Conservation (phyloP, 2,888 invertebrate genomes). For the Eledone cirrhosa region DNA sequence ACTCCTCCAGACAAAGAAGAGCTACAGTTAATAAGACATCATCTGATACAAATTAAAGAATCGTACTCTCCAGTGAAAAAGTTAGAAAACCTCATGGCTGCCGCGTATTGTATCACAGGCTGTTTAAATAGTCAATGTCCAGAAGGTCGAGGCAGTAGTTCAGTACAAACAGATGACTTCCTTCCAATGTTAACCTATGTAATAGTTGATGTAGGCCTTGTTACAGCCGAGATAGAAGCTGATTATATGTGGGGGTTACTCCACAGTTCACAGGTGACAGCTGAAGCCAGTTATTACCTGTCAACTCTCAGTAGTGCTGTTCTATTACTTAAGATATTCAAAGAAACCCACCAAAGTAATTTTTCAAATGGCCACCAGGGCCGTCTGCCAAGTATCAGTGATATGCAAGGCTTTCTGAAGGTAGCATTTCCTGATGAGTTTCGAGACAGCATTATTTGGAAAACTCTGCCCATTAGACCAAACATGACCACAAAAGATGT, state of each 20-base stretch:
- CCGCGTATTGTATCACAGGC: constrained; percentile 82
- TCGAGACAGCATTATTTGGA: constrained; percentile 87
- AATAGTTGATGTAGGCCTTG: constrained; percentile 86
- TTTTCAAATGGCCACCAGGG: constrained; percentile 39
- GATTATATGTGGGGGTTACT: constrained; percentile 94
- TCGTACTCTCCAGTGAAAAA: constrained; percentile 93
- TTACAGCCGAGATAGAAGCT: constrained; percentile 93
- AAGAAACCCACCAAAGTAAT: constrained; percentile 50
- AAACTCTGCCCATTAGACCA: constrained; percentile 90
- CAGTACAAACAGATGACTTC: constrained; percentile 71
- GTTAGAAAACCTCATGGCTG: constrained; percentile 87
- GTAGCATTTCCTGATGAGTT: constrained; percentile 94
- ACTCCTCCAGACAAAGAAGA: constrained; percentile 78
- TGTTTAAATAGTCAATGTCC: constrained; percentile 46
- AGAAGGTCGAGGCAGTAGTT: constrained; percentile 34
- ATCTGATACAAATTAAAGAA: constrained; percentile 84
- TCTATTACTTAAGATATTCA: constrained; percentile 81
- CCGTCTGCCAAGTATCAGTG: constrained; percentile 54
- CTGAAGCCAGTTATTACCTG: constrained; percentile 94
- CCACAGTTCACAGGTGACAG: constrained; percentile 87
- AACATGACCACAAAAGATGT: constrained; percentile 93
- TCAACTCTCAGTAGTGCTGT: constrained; percentile 94
- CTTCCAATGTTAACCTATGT: constrained; percentile 92
- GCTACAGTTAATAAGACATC: constrained; percentile 76
- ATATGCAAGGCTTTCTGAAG: constrained; percentile 78